These are phyloP conservation scores for Picus viridis DNA, from an alignment of 2,797 vertebrate genomes.

Conservation along the genomic window DNA sequence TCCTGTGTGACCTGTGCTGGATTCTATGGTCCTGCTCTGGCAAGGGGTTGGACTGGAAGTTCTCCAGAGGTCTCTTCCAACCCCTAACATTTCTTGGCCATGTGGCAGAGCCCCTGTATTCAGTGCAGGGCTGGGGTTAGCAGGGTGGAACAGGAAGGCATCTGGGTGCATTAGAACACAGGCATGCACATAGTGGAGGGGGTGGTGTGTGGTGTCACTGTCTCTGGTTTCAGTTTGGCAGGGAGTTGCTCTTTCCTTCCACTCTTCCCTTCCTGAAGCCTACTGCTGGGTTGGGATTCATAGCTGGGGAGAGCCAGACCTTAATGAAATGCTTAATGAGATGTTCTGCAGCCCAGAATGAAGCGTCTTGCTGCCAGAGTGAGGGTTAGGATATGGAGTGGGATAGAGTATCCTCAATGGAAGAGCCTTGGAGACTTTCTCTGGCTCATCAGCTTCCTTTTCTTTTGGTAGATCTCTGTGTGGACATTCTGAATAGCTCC, in stretches of 20 bases:
- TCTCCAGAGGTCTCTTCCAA: too few species aligned
- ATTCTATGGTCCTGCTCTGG: too few species aligned
- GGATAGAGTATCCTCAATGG: background rate
- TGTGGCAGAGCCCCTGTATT: background rate
- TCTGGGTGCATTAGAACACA: background rate
- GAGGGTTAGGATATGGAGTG: background rate
- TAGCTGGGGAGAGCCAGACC: background rate
- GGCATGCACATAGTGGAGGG: background rate
- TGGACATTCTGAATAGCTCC: conserved; percentile 76
- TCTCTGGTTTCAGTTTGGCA: conserved; percentile 9
- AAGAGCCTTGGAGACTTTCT: background rate
- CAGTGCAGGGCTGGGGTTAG: background rate
- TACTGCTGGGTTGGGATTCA: background rate
- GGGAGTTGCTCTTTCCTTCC: background rate
- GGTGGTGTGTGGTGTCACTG: background rate
- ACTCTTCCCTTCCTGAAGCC: background rate
- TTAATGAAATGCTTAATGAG: conserved; percentile 10
- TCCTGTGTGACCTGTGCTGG: too few species aligned
- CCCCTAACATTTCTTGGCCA: background rate
- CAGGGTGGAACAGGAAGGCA: background rate
- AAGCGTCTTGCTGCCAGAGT: background rate
- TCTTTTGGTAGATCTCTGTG: conserved; percentile 72
- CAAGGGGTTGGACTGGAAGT: too few species aligned
- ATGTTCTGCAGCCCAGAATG: background rate
- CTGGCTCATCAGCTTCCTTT: conserved; percentile 35